These are phyloP conservation scores for Synergus laeviventris DNA, from an alignment of 2,888 invertebrate species.

Conservation along the genomic window DNA sequence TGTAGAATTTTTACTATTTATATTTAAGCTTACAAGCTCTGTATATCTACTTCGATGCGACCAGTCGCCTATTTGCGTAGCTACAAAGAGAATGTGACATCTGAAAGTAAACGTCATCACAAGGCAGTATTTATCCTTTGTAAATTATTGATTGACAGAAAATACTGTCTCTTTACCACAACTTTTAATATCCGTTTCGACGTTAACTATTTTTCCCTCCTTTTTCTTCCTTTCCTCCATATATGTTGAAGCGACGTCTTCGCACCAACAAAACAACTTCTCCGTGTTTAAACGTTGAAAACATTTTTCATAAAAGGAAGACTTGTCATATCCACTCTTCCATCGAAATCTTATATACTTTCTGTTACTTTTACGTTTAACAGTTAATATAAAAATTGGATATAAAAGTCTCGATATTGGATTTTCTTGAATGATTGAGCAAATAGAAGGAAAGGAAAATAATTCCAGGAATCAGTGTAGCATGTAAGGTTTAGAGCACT, in stretches of 20 bases:
- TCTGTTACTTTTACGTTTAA: neutral
- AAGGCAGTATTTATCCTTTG: constrained; percentile 4
- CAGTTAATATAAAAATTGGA: neutral
- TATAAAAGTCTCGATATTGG: neutral
- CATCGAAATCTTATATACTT: neutral
- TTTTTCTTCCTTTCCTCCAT: neutral
- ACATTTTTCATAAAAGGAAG: neutral
- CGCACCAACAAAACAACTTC: neutral
- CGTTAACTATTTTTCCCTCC: neutral
- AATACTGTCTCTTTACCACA: neutral
- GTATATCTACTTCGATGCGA: neutral
- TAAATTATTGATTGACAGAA: constrained; percentile 21
- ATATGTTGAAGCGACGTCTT: neutral
- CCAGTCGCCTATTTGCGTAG: neutral
- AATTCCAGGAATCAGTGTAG: neutral
- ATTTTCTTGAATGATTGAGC: neutral
- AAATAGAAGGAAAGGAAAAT: neutral
- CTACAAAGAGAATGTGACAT: neutral
- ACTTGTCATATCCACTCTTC: neutral
- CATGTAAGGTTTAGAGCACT: neutral
- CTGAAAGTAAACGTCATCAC: neutral
- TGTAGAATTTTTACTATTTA: too few species aligned
- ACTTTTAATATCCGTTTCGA: constrained; percentile 21
- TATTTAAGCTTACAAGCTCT: neutral
- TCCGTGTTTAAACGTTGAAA: neutral